Base-by-base conservation (phyloP, 2,797 vertebrate genomes). In the Anolis apletophallus region DNA sequence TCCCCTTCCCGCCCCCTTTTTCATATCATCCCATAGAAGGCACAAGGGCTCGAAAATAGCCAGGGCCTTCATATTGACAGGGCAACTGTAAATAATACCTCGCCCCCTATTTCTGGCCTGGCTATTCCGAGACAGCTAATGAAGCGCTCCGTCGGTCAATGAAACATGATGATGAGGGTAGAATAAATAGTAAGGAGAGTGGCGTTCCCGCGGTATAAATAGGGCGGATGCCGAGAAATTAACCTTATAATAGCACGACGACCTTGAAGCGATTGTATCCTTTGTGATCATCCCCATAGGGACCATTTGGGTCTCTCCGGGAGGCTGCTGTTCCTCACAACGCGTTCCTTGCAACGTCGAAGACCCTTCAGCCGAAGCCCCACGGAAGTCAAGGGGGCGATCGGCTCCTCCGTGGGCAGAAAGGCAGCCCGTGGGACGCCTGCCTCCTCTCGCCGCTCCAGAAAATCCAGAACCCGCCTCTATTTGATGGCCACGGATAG, bases 1-100 rank as follows among this genome's bases (percentile, higher is more conserved):
- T 5, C 69, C 10, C 34, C 16, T 36, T 19, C 34, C 19, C 17
- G 7, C 69, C 14, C 2, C 34, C 7, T 19, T 71, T 40, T 14
- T 36, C 80, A 19, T 36, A 6, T 36, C 71, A 78, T 72, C 36
- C 67, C 67, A 52, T 7, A 40, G 59, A 17, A 75, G 23, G 72
- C 29, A 26, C n/a, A 21, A n/a, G 73, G 55, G 10, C 76, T 76
- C 83, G 57, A 84, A 84, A 84, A 84, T 84, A 84, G 59, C 74
- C 21, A 12, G 13, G 2, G 61, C 40, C 67, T 67, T 52, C 36
- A 69, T 68, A 85, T 32, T 78, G 64, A 79, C 76, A 46, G 40
- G 67, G 84, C 69, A 54, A 54, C 75, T 64, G 69, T n/a, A n/a
- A 52, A 83, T 61, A 79, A 74, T 67, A 54, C 29, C 50, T 40